A percentile compares a stretch with the other conserved stretches of the same genome.
phyloP scores from a whole-genome alignment of 2,113 vertebrate genomes.

The Onychostruthus taczanowskii region DNA sequence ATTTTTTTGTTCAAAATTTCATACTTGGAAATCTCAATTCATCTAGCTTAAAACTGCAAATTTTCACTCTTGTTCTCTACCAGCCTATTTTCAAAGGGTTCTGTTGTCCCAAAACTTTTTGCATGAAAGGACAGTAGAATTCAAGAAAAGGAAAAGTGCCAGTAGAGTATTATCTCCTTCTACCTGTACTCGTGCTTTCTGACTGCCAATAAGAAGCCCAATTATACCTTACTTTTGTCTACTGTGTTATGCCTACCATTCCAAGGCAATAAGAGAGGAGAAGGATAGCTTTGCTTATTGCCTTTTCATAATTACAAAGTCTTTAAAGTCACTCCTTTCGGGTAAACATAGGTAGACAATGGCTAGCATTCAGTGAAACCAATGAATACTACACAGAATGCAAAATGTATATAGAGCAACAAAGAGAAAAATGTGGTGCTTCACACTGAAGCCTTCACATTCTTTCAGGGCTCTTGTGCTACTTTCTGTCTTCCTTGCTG shows the following conservation, averaged over 20 bases:
- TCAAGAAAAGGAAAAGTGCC: constrained; percentile 43
- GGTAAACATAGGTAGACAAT: constrained; percentile 50
- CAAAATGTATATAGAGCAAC: constrained; percentile 9
- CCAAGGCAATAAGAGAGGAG: constrained; percentile 17
- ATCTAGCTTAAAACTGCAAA: background rate
- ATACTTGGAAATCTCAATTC: background rate
- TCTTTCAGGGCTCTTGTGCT: constrained; percentile 46
- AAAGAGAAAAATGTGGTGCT: constrained; percentile 37
- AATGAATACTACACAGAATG: constrained; percentile 27
- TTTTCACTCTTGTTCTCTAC: background rate
- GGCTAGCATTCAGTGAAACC: constrained; percentile 41
- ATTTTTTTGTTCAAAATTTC: background rate
- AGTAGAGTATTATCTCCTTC: constrained; percentile 37
- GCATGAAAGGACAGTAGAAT: constrained; percentile 13
- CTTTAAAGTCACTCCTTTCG: constrained; percentile 53
- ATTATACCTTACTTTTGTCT: constrained; percentile 48
- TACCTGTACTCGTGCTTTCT: background rate
- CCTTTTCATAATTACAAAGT: constrained; percentile 61
- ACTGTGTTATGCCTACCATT: constrained; percentile 9
- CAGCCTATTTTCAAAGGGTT: background rate
- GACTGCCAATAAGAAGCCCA: constrained; percentile 4
- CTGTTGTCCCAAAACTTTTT: constrained; percentile 1
- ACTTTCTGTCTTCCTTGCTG: constrained; percentile 43
- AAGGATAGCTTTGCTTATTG: constrained; percentile 40
- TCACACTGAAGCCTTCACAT: constrained; percentile 46